phyloP scores from a whole-genome alignment of 2,113 vertebrate species.

The Myiopsitta monachus region DNA sequence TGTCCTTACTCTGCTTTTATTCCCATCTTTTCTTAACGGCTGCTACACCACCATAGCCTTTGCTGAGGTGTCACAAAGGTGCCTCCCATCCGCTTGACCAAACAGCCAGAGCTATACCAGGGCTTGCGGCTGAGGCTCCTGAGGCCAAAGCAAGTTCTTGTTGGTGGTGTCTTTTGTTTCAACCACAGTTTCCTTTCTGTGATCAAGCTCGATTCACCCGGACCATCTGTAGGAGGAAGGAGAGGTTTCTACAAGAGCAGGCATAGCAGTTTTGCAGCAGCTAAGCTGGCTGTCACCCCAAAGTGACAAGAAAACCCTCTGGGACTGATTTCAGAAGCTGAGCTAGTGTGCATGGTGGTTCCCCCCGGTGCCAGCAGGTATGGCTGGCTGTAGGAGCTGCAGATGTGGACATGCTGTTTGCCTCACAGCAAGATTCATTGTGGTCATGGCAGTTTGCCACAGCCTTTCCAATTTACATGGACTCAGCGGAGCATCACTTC shows the following conservation, averaged over 20 bases:
- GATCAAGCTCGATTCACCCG: neutral
- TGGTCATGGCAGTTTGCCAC: neutral
- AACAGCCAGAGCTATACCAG: neutral
- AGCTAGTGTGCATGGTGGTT: fast-evolving
- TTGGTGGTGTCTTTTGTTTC: neutral
- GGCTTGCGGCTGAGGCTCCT: fast-evolving
- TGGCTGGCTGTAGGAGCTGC: neutral
- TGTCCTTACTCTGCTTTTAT: neutral
- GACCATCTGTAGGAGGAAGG: neutral
- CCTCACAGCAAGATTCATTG: neutral
- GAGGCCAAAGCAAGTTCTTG: neutral
- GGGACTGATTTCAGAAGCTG: neutral
- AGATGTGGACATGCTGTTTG: neutral
- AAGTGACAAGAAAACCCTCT: neutral
- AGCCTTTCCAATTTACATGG: neutral
- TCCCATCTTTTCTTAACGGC: neutral
- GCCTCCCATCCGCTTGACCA: fast-evolving
- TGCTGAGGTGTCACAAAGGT: neutral
- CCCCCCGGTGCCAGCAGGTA: neutral
- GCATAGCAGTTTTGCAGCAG: neutral
- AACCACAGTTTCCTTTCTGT: neutral
- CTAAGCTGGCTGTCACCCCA: neutral
- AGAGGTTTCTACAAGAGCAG: neutral
- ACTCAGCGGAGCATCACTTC: neutral
- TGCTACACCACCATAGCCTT: neutral